Base-by-base conservation (phyloP, 2,797 vertebrate species). In the Falco rusticolus region DNA sequence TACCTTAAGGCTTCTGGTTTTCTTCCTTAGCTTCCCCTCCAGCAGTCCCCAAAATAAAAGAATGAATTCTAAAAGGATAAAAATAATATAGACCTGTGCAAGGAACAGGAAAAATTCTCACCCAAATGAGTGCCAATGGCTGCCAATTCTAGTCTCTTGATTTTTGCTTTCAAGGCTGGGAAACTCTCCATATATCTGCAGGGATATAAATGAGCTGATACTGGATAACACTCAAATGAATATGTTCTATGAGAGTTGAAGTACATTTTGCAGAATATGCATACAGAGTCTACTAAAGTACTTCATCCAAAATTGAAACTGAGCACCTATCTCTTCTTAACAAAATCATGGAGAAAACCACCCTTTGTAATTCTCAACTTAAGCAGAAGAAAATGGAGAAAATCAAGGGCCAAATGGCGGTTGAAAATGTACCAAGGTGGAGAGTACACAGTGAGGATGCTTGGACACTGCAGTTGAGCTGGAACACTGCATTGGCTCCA, bases 111-210 rank as follows among this genome's bases (percentile, higher is more conserved):
- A 91, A 92, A 94, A 13, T 33, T 84, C 33, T 82, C 41, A 64
- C 29, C 50, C 71, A 71, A 61, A 89, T 51, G 81, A 90, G 71
- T 93, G 84, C 81, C 92, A 96, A 71, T 51, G 92, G 75, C 93
- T 96, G 84, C 86, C 93, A 96, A 77, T 89, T 89, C 88, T 70
- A 78, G 68, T 87, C 68, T 85, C 93, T 93, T 90, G 81, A 92
- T 95, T 96, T 94, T 90, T 90, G 60, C 87, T 93, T 97, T 95
- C 81, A 96, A 94, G 86, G 53, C 89, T 94, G 96, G 88, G 93
- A 96, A 96, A n/a, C n/a, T 90, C 64, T 94, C 95, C 96, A 96
- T 95, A 90, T 97, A 87, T 90, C 95, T 96, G 84, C 87, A 86
- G 78, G 92, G 91, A 87, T 93, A 92, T 74, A 94, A 95, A 90